Base-by-base conservation (phyloP, 2,888 invertebrate species). In the Parnassius mnemosyne region DNA sequence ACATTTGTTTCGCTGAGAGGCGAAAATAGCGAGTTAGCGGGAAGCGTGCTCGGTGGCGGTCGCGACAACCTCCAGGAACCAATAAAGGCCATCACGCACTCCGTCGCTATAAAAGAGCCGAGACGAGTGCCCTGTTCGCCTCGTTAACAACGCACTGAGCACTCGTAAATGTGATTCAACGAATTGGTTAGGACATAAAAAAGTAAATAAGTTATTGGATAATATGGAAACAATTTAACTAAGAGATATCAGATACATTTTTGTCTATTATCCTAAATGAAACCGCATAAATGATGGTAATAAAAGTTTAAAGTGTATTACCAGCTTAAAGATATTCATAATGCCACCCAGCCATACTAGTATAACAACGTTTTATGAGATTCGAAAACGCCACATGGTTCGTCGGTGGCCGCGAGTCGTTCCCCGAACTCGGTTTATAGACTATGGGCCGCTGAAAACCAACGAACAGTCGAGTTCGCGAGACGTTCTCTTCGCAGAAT, bases 401-500 rank as follows among this genome's bases (percentile, higher is more conserved):
- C 72, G 78, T 74, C 78, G 81, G 82, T 79, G 86, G 83, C 77
- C 79, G 76, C 63, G 68, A 72, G 72, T 76, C 70, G 72, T 87
- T 89, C 89, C 72, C 66, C 80, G 90, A 90, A 90, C 76, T 74
- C 73, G 57, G 77, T 83, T 89, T 89, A 89, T 89, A 75, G 87
- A 83, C 81, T 81, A 86, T 78, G 88, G 85, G 77, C 86, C 79
- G 86, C 81, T 89, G 89, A 86, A 85, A 89, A 80, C 83, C 77
- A 83, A 81, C 83, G 81, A 82, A 82, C 84, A 82, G 74, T 75
- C 78, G 72, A 73, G 74, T 79, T 75, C 71, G 74, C 78, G 68
- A 76, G 79, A 78, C 74, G 77, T 71, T 65, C 66, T 71, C 69
- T 77, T 75, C 75, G 68, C 58, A 64, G 75, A 74, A 75, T 63